Evolutionary conservation across 2,888 invertebrate genomes (phyloP).

Genomic region (Tetramorium bicarinatum): DNA sequence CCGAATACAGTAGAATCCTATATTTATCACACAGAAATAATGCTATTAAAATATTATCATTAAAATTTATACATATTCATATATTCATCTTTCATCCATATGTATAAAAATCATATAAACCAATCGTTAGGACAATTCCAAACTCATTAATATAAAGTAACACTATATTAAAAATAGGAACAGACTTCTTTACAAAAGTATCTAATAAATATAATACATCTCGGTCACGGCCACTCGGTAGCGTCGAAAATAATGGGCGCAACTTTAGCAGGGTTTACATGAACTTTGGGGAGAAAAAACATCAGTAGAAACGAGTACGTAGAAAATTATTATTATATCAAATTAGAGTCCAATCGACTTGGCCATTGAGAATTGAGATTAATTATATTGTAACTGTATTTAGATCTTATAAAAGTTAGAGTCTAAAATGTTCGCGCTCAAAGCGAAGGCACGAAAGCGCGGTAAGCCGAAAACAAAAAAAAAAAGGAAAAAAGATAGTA

Average conservation of each 20-base stretch:
- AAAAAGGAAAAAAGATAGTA: conserved; percentile 37
- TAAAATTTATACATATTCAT: conserved; percentile 40
- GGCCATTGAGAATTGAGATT: conserved; percentile 82
- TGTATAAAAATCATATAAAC: conserved; percentile 41
- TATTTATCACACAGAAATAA: conserved; percentile 31
- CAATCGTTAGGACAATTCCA: conserved; percentile 2
- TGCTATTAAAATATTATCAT: conserved; percentile 17
- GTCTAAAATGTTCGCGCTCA: conserved; percentile 5
- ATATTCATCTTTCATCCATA: conserved; percentile 29
- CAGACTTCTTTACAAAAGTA: not conserved
- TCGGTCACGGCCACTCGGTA: conserved; percentile 42
- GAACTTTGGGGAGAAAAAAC: conserved; percentile 68
- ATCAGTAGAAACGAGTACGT: conserved; percentile 41
- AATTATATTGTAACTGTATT: conserved; percentile 65
- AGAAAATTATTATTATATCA: conserved; percentile 58
- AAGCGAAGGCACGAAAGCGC: conserved; percentile 18
- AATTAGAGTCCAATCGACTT: conserved; percentile 78
- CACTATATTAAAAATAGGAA: not conserved
- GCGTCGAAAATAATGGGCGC: conserved; percentile 38
- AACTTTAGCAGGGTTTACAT: conserved; percentile 81
- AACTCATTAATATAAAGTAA: conserved; percentile 18
- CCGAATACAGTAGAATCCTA: conserved; percentile 22
- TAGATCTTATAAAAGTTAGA: conserved; percentile 49
- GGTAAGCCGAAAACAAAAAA: conserved; percentile 29
- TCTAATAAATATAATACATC: conserved; percentile 35